Conservation (phyloP, 2,797 vertebrate species). For the Uromys caudimaculatus region DNA sequence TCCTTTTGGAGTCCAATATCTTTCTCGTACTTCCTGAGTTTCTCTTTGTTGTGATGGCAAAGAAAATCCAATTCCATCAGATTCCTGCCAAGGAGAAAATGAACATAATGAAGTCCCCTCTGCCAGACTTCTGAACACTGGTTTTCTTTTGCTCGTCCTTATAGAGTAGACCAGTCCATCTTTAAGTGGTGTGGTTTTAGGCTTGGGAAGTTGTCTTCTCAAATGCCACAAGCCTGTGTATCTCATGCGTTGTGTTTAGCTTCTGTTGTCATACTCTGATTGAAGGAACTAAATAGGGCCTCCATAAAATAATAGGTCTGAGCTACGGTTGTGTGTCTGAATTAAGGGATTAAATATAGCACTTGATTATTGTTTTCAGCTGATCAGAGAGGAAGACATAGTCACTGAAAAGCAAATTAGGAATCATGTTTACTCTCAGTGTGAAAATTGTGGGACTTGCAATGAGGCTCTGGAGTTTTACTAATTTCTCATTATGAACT, state of each 20-base stretch:
- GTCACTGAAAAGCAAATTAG: not conserved
- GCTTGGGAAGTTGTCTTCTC: not conserved
- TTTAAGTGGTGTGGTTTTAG: not conserved
- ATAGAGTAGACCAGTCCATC: not conserved
- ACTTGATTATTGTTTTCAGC: not conserved
- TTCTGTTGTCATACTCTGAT: not conserved
- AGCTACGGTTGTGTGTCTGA: not conserved
- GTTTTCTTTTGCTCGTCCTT: not conserved
- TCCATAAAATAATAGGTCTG: not conserved
- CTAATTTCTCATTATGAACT: not conserved
- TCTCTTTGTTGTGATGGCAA: not conserved
- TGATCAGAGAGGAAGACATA: not conserved
- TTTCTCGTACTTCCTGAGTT: not conserved
- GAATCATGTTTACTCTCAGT: not conserved
- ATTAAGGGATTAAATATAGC: not conserved
- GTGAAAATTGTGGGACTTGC: not conserved
- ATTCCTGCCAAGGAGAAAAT: not conserved
- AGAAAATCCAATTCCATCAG: not conserved
- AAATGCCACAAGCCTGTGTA: not conserved
- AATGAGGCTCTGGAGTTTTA: not conserved
- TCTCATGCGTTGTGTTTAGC: not conserved
- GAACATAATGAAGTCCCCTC: not conserved
- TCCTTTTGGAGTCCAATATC: not conserved
- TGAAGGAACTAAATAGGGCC: conserved; percentile 8
- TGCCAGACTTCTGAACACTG: not conserved